Evolutionary conservation across 2,888 invertebrate species (phyloP).

Genomic region (Microplitis manilae): DNA sequence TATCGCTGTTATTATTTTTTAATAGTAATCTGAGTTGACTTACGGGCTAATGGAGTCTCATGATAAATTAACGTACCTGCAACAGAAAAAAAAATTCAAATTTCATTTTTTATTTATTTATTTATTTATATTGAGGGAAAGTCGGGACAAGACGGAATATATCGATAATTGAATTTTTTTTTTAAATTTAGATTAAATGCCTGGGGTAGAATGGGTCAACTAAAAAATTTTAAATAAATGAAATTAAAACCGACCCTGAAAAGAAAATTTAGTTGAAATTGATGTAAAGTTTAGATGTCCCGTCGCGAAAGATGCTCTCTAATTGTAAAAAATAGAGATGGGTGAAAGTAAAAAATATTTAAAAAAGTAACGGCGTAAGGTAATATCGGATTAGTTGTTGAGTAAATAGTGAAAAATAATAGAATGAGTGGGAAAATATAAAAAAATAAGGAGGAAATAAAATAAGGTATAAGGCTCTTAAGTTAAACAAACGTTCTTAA

Average conservation of each 20-base stretch:
- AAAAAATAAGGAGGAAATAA: slow-evolving; percentile 19
- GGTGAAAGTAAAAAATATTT: not conserved
- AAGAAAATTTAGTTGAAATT: not conserved
- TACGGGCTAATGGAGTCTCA: slow-evolving; percentile 16
- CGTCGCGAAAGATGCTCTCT: not conserved
- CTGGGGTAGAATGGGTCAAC: too few relatives aligned
- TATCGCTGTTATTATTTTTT: too few relatives aligned
- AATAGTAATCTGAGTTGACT: slow-evolving; percentile 1
- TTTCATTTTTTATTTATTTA: too few relatives aligned
- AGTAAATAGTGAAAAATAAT: not conserved
- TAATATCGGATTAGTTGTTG: not conserved
- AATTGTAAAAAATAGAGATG: not conserved
- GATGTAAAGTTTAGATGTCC: too few relatives aligned
- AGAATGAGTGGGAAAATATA: not conserved
- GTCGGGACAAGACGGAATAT: too few relatives aligned
- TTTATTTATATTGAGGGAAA: too few relatives aligned
- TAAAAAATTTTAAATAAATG: too few relatives aligned
- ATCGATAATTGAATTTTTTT: too few relatives aligned
- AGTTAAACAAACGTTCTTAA: slow-evolving; percentile 67
- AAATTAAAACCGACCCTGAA: not conserved
- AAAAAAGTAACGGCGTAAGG: not conserved
- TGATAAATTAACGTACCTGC: slow-evolving; percentile 26
- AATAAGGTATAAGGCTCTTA: slow-evolving; percentile 51
- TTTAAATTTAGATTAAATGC: too few relatives aligned
- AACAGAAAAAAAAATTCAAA: slow-evolving; percentile 23